Percentiles rank a stretch among this genome's conserved stretches.
Evolutionary conservation across 1,140 invertebrate species (phyloP).

Genomic region (Probaryconus sp.): DNA sequence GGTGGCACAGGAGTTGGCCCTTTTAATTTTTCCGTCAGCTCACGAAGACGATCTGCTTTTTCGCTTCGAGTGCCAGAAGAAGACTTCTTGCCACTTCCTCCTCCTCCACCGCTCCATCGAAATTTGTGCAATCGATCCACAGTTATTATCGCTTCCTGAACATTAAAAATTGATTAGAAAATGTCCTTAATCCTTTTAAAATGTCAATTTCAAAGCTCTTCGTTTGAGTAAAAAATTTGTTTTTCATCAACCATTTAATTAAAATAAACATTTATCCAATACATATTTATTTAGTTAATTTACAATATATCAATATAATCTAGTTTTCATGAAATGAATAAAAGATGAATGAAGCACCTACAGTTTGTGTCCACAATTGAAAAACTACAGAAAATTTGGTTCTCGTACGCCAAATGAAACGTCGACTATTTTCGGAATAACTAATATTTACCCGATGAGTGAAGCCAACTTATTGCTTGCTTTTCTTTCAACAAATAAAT

Average conservation of each 20-base stretch:
- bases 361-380: background rate
- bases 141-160: conserved; percentile 76
- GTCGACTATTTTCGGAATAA: background rate
- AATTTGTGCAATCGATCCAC: conserved; percentile 88
- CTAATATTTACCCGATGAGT: conserved; percentile 1
- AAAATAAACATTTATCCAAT: too few species aligned
- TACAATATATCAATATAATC: too few species aligned
- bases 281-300: too few species aligned
- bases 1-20: conserved; percentile 75
- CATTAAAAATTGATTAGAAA: too few species aligned
- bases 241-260: too few species aligned
- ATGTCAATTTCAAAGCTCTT: too few species aligned
- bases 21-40: conserved; percentile 86
- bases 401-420: conserved; percentile 1
- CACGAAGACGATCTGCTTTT: conserved; percentile 84
- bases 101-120: conserved; percentile 84
- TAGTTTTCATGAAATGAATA: too few species aligned
- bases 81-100: conserved; percentile 73
- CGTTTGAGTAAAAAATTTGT: too few species aligned
- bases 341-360: too few species aligned
- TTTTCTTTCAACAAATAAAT: background rate
- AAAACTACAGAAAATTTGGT: background rate
- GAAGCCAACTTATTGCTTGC: background rate
- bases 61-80: conserved; percentile 79
- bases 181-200: too few species aligned